Evolutionary conservation across 2,797 vertebrate genomes (phyloP).

Genomic region (Delichon dasypus): DNA sequence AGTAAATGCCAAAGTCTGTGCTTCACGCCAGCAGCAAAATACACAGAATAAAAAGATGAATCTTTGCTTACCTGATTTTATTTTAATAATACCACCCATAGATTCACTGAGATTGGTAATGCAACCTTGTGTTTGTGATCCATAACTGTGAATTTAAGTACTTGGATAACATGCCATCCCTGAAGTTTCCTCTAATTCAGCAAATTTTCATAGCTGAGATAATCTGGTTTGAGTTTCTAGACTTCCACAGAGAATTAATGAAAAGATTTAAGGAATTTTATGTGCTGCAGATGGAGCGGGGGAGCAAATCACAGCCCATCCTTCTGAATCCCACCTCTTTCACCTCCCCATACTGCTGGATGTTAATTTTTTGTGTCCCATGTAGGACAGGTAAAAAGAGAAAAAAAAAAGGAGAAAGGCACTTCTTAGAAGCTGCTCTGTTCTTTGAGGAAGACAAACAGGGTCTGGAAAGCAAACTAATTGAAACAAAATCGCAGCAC

Average conservation of each 20-base stretch:
- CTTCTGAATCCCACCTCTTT: neutral
- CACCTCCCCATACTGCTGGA: neutral
- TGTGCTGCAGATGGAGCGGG: neutral
- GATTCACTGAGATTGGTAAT: neutral
- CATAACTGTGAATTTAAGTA: neutral
- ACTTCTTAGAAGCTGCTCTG: neutral
- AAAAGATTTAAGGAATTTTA: neutral
- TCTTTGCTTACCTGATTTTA: neutral
- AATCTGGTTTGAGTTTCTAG: neutral
- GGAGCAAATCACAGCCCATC: neutral
- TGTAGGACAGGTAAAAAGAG: neutral
- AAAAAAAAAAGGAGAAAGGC: neutral
- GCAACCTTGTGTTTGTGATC: neutral
- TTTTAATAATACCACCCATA: neutral
- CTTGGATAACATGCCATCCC: neutral
- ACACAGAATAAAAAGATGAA: neutral
- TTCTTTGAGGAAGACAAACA: neutral
- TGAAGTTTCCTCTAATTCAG: neutral
- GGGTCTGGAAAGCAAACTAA: neutral
- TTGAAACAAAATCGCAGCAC: neutral
- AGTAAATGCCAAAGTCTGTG: neutral
- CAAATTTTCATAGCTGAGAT: neutral
- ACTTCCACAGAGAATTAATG: neutral
- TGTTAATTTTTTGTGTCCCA: neutral
- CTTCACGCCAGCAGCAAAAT: neutral